Percentiles rank a stretch among this genome's conserved stretches.
Conservation (phyloP, 2,888 invertebrate species). For the Onthophagus sagittarius region DNA sequence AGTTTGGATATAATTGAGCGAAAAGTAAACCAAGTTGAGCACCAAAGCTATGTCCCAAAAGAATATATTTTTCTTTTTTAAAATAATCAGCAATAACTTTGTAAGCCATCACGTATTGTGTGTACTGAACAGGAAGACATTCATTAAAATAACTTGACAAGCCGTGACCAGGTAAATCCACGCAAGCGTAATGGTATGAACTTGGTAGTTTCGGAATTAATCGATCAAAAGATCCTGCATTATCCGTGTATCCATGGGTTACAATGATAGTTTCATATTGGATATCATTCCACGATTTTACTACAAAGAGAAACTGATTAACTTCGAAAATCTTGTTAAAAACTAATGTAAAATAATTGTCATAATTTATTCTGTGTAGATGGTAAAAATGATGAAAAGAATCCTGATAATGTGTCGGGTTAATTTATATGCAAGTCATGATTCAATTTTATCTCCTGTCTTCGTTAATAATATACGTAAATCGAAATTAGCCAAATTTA, state of each 20-base stretch:
- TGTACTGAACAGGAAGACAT: conserved; percentile 24
- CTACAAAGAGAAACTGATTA: conserved; percentile 38
- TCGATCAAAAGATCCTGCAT: conserved; percentile 57
- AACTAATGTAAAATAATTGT: not conserved
- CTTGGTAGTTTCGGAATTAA: conserved; percentile 54
- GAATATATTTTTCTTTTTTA: conserved; percentile 37
- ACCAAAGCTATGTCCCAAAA: conserved; percentile 43
- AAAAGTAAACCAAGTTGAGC: conserved; percentile 19
- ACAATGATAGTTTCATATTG: conserved; percentile 54
- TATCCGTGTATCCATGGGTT: conserved; percentile 59
- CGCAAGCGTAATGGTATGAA: conserved; percentile 46
- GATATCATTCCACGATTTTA: conserved; percentile 59
- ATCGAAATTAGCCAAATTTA: not conserved
- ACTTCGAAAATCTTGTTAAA: not conserved
- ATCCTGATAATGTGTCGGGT: conserved; percentile 14
- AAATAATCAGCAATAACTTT: conserved; percentile 39
- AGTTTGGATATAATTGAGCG: conserved; percentile 19
- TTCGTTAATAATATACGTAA: not conserved
- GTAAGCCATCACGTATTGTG: conserved; percentile 47
- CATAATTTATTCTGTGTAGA: not conserved
- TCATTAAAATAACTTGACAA: conserved; percentile 54
- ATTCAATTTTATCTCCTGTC: not conserved
- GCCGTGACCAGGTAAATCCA: conserved; percentile 62
- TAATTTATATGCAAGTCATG: conserved; percentile 14
- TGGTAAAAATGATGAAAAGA: conserved; percentile 1